These are phyloP conservation scores for Saccostrea cuccullata DNA, from an alignment of 1,140 invertebrate species.

Conservation along the genomic window DNA sequence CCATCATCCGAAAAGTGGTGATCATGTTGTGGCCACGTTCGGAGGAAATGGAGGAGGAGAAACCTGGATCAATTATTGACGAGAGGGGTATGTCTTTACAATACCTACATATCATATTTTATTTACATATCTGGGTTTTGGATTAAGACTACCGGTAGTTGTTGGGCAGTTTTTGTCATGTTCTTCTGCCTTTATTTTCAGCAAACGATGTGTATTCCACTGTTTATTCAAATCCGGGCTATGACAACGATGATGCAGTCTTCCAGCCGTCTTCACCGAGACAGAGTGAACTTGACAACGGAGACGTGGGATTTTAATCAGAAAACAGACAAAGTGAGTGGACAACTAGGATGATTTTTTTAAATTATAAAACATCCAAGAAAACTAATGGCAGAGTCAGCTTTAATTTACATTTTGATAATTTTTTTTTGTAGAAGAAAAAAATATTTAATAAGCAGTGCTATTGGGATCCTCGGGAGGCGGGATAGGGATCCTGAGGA, in stretches of 20 bases:
- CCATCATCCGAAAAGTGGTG: slow-evolving; percentile 77
- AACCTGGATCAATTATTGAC: slow-evolving; percentile 45
- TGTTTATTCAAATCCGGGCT: slow-evolving; percentile 60
- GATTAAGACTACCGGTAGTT: too few relatives aligned
- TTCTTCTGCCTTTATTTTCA: slow-evolving; percentile 40
- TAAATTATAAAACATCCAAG: too few relatives aligned
- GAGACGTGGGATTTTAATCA: slow-evolving; percentile 33
- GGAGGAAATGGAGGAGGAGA: slow-evolving; percentile 59
- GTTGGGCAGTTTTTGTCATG: not conserved
- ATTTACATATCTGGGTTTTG: not conserved
- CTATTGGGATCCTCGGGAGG: too few relatives aligned
- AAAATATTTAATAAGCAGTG: too few relatives aligned
- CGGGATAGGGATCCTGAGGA: too few relatives aligned
- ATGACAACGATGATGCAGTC: slow-evolving; percentile 55
- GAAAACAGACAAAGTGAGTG: not conserved
- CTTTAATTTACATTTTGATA: too few relatives aligned
- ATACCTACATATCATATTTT: not conserved
- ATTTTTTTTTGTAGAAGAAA: too few relatives aligned
- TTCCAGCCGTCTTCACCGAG: slow-evolving; percentile 76
- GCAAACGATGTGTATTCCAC: slow-evolving; percentile 61
- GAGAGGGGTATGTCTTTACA: slow-evolving; percentile 14
- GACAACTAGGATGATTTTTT: not conserved
- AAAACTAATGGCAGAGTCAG: too few relatives aligned
- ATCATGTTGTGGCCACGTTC: slow-evolving; percentile 68
- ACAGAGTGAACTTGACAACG: slow-evolving; percentile 53